These are phyloP conservation scores for Megaceryle alcyon DNA, from an alignment of 2,797 vertebrate genomes.

Conservation along the genomic window DNA sequence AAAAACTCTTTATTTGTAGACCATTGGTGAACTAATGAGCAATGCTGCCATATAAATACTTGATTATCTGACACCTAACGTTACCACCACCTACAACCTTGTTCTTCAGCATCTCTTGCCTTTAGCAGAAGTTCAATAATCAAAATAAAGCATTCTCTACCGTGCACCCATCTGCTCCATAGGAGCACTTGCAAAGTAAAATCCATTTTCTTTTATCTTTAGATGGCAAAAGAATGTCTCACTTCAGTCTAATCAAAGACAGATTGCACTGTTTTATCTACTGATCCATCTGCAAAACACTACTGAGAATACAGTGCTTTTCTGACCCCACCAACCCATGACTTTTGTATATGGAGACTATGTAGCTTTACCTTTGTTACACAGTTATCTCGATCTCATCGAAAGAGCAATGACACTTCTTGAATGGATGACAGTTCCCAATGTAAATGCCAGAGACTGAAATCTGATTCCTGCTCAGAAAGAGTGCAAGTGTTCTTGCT, in stretches of 20 bases:
- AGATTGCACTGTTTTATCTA: conserved; percentile 1
- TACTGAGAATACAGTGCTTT: background rate
- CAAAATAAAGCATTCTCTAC: conserved; percentile 12
- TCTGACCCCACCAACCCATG: background rate
- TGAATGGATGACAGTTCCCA: background rate
- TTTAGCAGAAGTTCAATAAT: conserved; percentile 18
- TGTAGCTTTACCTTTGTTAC: background rate
- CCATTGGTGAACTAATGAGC: conserved; percentile 21
- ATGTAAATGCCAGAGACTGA: background rate
- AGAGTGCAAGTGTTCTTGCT: background rate
- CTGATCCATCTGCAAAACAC: conserved; percentile 15
- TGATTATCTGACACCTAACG: conserved; percentile 30
- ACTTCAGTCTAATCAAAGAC: conserved; percentile 14
- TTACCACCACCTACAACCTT: conserved; percentile 34
- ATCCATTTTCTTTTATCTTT: conserved; percentile 11
- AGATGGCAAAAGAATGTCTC: background rate
- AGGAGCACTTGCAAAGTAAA: background rate
- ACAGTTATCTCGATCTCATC: background rate
- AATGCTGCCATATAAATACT: conserved; percentile 44
- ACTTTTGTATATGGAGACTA: background rate
- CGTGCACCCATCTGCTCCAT: conserved; percentile 31
- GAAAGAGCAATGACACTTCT: background rate
- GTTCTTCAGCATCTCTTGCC: conserved; percentile 9
- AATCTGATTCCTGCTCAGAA: background rate
- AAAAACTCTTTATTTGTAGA: conserved; percentile 19